A percentile compares a stretch with the other conserved stretches of the same genome.
Conservation (phyloP, 2,113 vertebrate species). For the Dipodomys ordii region DNA sequence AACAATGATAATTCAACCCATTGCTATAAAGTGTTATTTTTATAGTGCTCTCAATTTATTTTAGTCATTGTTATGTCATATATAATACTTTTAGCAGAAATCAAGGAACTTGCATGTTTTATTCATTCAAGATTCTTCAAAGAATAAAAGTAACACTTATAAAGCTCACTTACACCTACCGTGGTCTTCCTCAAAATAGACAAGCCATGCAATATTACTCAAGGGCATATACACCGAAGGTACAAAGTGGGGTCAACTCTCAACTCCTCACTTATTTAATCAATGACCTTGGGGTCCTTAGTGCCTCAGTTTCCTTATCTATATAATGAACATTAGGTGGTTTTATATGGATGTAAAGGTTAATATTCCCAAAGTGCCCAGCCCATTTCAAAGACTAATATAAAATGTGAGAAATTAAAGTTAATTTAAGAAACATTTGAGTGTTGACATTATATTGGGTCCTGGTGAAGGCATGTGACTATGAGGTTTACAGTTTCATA, state of each 20-base stretch:
- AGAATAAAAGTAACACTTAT: not conserved
- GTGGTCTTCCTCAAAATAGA: not conserved
- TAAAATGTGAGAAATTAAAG: conserved; percentile 22
- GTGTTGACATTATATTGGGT: not conserved
- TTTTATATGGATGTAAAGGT: not conserved
- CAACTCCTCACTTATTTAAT: not conserved
- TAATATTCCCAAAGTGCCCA: not conserved
- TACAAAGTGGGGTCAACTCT: not conserved
- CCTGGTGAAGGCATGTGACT: not conserved
- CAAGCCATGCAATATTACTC: not conserved
- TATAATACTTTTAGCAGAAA: conserved; percentile 9
- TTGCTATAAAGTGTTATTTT: not conserved
- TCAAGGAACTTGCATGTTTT: not conserved
- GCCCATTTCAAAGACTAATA: not conserved
- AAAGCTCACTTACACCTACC: not conserved
- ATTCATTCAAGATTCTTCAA: not conserved
- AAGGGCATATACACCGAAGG: not conserved
- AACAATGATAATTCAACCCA: not conserved
- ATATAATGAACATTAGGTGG: not conserved
- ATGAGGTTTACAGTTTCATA: not conserved
- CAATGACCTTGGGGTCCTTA: not conserved
- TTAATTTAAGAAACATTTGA: conserved; percentile 16
- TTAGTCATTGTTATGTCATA: not conserved
- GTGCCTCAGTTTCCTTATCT: not conserved
- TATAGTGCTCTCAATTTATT: not conserved